Base-by-base conservation (phyloP, 2,113 vertebrate species). In the Sinosuthora webbiana region DNA sequence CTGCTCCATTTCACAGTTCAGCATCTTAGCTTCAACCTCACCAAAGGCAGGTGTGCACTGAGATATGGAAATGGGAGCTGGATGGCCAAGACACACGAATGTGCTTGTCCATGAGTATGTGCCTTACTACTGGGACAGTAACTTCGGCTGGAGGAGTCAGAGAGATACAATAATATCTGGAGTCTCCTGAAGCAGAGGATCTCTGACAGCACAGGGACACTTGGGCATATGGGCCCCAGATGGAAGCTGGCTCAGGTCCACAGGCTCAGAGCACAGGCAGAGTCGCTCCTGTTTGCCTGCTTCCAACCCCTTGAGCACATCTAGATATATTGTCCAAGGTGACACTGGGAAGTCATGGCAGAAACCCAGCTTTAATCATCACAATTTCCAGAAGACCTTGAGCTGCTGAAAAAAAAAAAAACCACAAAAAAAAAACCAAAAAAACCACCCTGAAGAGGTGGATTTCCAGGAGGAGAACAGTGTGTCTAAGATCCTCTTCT, bases 1-100 rank as follows among this genome's bases (percentile, higher is more conserved):
- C 89, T 93, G 89, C 60, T 96, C 83, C 68, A 28, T 70, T 83
- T 67, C 88, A 83, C 45, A 86, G 42, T 42, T 83, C 75, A 87
- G 67, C 67, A 49, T 83, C 63, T 86, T 21, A 25, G n/a, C 45
- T 73, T 65, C 90, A 70, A 17, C 85, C 35, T 50, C 67, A 47
- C 44, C 6, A 6, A 62, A 74, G 60, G 39, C 0, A 85, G 39
- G 33, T 20, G 15, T 18, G 3, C 41, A 4, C 44, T 15, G n/a
- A 64, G 33, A 9, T 9, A 27, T 2, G 30, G 59, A 74, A 83
- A 47, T 15, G 33, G 22, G 33, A 83, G 4, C 42, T 81, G 64
- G 14, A 67, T 59, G 47, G 50, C 30, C 4, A 1, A 77, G 39
- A 42, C 35, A 27, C 14, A 30, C 30, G 15, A 10, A 18, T 37